These are phyloP conservation scores for Agriopis marginaria DNA, from an alignment of 2,888 invertebrate species.

Conservation along the genomic window DNA sequence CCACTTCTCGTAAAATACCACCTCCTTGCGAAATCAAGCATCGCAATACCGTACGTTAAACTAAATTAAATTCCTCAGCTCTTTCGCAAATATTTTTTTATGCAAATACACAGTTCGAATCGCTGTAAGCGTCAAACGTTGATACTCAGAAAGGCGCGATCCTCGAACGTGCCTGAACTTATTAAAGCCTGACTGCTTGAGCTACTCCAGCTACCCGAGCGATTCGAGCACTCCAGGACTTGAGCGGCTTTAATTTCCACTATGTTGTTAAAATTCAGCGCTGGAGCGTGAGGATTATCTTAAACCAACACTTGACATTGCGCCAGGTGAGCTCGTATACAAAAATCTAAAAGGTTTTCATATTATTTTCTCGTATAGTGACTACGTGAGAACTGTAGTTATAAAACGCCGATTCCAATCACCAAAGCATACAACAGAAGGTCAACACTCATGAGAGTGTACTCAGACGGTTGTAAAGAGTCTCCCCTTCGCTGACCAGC, in stretches of 20 bases:
- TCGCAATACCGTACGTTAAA: conserved; percentile 7
- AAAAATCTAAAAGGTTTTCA: conserved; percentile 1
- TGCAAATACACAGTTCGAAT: conserved; percentile 51
- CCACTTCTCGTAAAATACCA: conserved; percentile 16
- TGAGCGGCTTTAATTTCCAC: conserved; percentile 55
- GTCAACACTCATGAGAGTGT: conserved; percentile 45
- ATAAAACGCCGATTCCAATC: conserved; percentile 41
- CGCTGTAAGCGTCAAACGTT: conserved; percentile 46
- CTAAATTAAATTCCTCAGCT: conserved; percentile 35
- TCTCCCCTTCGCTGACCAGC: conserved; percentile 37
- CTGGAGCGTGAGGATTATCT: conserved; percentile 60
- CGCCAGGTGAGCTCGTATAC: conserved; percentile 9
- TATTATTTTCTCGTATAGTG: neutral
- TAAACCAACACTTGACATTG: conserved; percentile 13
- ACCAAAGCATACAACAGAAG: conserved; percentile 38
- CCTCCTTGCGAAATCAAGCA: conserved; percentile 16
- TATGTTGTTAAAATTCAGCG: conserved; percentile 61
- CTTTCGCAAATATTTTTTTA: conserved; percentile 47
- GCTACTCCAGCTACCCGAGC: conserved; percentile 40
- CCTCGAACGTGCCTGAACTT: conserved; percentile 58
- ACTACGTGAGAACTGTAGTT: conserved; percentile 9
- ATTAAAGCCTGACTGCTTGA: conserved; percentile 47
- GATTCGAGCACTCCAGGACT: conserved; percentile 36
- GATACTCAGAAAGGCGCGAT: conserved; percentile 47
- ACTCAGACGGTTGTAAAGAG: conserved; percentile 42